phyloP scores from a whole-genome alignment of 2,113 vertebrate genomes.

The Dicentrarchus labrax region DNA sequence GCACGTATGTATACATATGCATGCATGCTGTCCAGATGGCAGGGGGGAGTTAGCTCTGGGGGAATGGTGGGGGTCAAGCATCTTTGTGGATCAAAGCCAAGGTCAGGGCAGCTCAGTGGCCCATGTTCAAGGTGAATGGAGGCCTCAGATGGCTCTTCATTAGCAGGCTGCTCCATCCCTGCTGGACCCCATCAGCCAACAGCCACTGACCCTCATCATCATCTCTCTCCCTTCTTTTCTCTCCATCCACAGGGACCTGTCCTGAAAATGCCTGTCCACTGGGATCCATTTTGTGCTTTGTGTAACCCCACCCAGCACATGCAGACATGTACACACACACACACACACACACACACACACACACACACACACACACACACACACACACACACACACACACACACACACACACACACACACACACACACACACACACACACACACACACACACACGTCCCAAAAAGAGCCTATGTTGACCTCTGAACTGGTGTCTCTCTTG shows the following conservation, averaged over 20 bases:
- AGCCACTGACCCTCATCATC: conserved; percentile 64
- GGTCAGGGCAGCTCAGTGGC: conserved; percentile 85
- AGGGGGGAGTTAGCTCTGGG: conserved; percentile 66
- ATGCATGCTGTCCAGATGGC: conserved; percentile 84
- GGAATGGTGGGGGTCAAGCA: conserved; percentile 84
- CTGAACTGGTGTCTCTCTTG: conserved; percentile 71
- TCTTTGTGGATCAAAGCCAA: conserved; percentile 88
- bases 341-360: conserved; percentile 25
- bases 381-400: neutral
- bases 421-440: neutral
- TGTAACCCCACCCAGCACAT: conserved; percentile 43
- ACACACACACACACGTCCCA: neutral
- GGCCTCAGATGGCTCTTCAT: conserved; percentile 87
- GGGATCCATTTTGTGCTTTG: conserved; percentile 57
- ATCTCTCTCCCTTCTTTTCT: conserved; percentile 37
- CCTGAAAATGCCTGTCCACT: conserved; percentile 65
- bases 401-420: conserved; percentile 5
- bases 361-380: neutral
- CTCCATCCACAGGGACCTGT: conserved; percentile 67
- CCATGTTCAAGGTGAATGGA: conserved; percentile 88
- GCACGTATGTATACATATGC: conserved; percentile 77
- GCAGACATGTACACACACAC: conserved; percentile 42
- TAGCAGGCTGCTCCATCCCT: conserved; percentile 81
- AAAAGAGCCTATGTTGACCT: conserved; percentile 72
- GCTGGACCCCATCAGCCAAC: conserved; percentile 71